Base-by-base conservation (phyloP, 2,888 invertebrate species). In the Crocallis elinguaria region DNA sequence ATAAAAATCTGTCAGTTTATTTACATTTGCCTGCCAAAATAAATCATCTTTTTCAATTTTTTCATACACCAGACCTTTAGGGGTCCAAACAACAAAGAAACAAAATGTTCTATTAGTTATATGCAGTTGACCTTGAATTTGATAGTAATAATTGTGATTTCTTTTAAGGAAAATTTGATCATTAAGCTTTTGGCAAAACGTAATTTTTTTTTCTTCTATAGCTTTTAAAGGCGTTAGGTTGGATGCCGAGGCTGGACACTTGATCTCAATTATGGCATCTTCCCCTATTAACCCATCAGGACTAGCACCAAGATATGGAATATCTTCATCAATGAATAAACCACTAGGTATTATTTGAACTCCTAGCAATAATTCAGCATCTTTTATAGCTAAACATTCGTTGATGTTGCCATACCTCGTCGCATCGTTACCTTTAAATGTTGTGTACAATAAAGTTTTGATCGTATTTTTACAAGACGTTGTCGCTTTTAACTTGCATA, bases 121-220 rank as follows among this genome's bases (percentile, higher is more conserved):
- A 25, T 25, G 4, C 3, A 25, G 3, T n/a, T 25, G 25, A 27
- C 12, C 67, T 12, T 29, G 25, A 2, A 25, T n/a, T 7, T 25
- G 25, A n/a, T 25, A 25, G 3, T 25, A 25, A n/a, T 25, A 25
- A 7, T 8, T 8, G n/a, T 25, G 25, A 1, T 1, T n/a, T n/a
- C 25, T 4, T n/a, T n/a, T n/a, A n/a, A n/a, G n/a, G n/a, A n/a
- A n/a, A n/a, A n/a, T n/a, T n/a, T n/a, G n/a, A n/a, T 7, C 25
- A 1, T 25, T n/a, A n/a, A 7, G 1, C 2, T n/a, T 9, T 2
- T 1, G 9, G 3, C 25, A 25, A 25, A 1, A 23, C 1, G 5
- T 23, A 23, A 23, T 23, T 23, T 8, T 3, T 1, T 7, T 7
- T 23, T 23, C 9, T 25, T 25, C 2, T 2, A 25, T n/a, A 7